phyloP scores from a whole-genome alignment of 2,888 invertebrate species.

The Neoscelio sp. region DNA sequence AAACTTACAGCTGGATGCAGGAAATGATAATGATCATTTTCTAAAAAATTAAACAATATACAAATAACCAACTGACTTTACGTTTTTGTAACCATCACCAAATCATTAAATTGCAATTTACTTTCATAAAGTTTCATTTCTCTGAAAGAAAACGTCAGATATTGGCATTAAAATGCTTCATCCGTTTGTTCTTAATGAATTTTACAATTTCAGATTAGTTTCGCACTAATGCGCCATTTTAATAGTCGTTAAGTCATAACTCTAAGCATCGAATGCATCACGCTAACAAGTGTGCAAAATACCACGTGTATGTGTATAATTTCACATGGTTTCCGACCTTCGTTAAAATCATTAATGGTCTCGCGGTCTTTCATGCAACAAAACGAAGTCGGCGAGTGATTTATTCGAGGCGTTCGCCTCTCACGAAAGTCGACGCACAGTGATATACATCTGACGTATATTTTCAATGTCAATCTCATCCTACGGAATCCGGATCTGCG shows the following conservation, averaged over 20 bases:
- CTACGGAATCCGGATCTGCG: conserved; percentile 59
- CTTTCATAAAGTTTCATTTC: too few species aligned
- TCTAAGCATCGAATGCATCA: neutral
- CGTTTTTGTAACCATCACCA: too few species aligned
- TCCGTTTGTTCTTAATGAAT: conserved; percentile 16
- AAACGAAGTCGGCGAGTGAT: conserved; percentile 30
- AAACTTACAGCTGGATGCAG: too few species aligned
- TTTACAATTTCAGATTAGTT: conserved; percentile 37
- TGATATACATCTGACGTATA: conserved; percentile 44
- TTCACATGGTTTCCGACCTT: conserved; percentile 37
- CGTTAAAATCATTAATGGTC: conserved; percentile 45
- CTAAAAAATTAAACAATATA: too few species aligned
- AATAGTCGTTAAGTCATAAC: conserved; percentile 24
- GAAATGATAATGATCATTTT: too few species aligned
- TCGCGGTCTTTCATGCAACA: conserved; percentile 42
- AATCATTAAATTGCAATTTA: too few species aligned
- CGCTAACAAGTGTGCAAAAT: conserved; percentile 13
- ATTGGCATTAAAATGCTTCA: conserved; percentile 3
- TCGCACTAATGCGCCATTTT: conserved; percentile 19
- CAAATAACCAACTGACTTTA: too few species aligned
- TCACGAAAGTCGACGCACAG: conserved; percentile 40
- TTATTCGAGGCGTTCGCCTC: conserved; percentile 51
- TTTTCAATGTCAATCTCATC: conserved; percentile 64
- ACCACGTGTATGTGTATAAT: conserved; percentile 3
- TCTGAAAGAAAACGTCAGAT: too few species aligned